Evolutionary conservation across 2,797 vertebrate genomes (phyloP).

Genomic region (Tympanoctomys barrerae): DNA sequence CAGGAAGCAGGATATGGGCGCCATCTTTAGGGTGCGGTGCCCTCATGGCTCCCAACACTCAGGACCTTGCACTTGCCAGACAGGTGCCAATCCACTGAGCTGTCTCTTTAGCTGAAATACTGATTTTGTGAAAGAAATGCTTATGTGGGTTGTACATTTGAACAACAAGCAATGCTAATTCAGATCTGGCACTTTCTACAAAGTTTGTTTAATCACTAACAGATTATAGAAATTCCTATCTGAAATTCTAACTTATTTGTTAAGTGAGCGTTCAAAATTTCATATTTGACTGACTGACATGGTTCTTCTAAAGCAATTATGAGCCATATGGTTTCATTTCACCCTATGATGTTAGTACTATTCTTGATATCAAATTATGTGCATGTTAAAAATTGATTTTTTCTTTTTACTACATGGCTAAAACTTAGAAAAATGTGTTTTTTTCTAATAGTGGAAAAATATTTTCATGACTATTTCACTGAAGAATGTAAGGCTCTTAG

Average conservation of each 20-base stretch:
- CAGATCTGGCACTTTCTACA: background rate
- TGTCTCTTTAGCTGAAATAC: background rate
- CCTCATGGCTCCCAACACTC: too few relatives aligned
- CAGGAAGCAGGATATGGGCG: too few relatives aligned
- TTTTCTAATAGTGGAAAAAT: background rate
- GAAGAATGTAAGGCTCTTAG: slow-evolving; percentile 11
- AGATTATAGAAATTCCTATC: background rate
- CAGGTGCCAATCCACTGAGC: too few relatives aligned
- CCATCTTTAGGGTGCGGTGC: too few relatives aligned
- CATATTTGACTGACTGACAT: background rate
- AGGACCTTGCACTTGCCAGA: too few relatives aligned
- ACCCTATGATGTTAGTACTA: background rate
- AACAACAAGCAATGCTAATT: background rate
- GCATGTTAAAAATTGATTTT: background rate
- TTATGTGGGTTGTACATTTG: background rate
- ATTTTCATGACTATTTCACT: background rate
- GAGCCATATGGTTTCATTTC: background rate
- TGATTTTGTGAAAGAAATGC: background rate
- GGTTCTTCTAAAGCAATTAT: background rate
- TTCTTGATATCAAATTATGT: background rate
- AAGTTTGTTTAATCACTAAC: background rate
- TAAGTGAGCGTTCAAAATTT: background rate
- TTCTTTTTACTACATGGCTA: background rate
- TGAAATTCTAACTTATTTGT: background rate
- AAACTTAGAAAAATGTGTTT: slow-evolving; percentile 37